Conservation (phyloP, 2,113 vertebrate genomes). For the Craseonycteris thonglongyai region DNA sequence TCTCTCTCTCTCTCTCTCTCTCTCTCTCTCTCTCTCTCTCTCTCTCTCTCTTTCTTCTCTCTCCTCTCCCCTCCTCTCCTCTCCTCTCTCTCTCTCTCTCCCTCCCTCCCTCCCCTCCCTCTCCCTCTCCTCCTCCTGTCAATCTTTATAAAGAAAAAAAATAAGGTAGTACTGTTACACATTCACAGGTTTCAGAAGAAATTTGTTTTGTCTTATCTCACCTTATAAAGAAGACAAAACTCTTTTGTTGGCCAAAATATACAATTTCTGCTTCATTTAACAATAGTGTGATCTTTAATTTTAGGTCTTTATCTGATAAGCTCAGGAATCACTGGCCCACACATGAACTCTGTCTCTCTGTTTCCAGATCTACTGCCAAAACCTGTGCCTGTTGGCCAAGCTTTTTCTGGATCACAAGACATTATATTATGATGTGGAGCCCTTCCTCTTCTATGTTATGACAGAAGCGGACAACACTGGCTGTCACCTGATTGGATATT, state of each 20-base stretch:
- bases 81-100: too few relatives aligned
- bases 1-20: too few relatives aligned
- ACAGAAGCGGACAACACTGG: conserved; percentile 98
- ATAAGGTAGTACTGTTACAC: too few relatives aligned
- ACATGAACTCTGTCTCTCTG: neutral
- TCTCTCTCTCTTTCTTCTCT: too few relatives aligned
- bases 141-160: too few relatives aligned
- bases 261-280: neutral
- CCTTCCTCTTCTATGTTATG: conserved; percentile 99
- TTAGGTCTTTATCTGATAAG: conserved; percentile 1
- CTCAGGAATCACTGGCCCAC: neutral
- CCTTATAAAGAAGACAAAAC: neutral
- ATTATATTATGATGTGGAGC: conserved; percentile 98
- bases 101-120: too few relatives aligned
- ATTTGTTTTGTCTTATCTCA: neutral
- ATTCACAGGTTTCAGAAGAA: neutral
- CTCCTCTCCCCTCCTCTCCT: too few relatives aligned
- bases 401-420: conserved; percentile 99
- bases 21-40: too few relatives aligned
- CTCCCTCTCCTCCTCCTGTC: too few relatives aligned
- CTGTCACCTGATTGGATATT: conserved; percentile 98
- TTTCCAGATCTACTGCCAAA: conserved; percentile 97
- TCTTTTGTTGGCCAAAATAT: neutral
- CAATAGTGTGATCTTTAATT: neutral
- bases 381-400: conserved; percentile 97